Percentiles rank a stretch among this genome's conserved stretches.
Evolutionary conservation across 2,888 invertebrate species (phyloP).

Genomic region (Oeneis ivallda): DNA sequence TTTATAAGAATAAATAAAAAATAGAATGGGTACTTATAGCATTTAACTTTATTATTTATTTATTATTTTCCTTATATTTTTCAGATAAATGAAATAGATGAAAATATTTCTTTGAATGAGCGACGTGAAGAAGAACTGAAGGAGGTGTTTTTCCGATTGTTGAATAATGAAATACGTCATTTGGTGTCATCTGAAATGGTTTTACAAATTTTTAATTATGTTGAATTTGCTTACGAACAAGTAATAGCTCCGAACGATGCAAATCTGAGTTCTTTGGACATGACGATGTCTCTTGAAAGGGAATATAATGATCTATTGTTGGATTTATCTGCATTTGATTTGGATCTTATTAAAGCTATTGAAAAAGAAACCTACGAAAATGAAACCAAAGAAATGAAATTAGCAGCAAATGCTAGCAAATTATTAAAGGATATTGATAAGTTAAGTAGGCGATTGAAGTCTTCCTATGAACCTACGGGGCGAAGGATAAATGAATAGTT

Average conservation of each 20-base stretch:
- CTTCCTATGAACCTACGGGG: conserved; percentile 63
- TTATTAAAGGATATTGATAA: conserved; percentile 70
- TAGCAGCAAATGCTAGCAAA: conserved; percentile 64
- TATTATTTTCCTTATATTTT: conserved; percentile 33
- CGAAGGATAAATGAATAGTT: conserved; percentile 34
- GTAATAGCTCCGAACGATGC: conserved; percentile 83
- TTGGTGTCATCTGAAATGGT: conserved; percentile 82
- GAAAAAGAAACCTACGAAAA: conserved; percentile 68
- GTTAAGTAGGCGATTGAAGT: conserved; percentile 63
- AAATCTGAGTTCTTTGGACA: conserved; percentile 79
- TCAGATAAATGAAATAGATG: conserved; percentile 63
- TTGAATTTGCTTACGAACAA: conserved; percentile 85
- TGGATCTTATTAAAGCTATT: conserved; percentile 61
- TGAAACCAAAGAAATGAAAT: conserved; percentile 57
- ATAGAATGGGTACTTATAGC: neutral
- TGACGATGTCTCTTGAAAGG: conserved; percentile 83
- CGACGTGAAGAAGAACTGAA: conserved; percentile 64
- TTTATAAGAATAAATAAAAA: neutral
- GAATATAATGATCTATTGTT: conserved; percentile 71
- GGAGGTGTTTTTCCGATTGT: conserved; percentile 62
- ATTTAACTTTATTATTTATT: neutral
- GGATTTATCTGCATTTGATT: conserved; percentile 66
- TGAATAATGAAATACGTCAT: conserved; percentile 72
- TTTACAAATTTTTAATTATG: conserved; percentile 82
- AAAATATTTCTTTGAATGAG: conserved; percentile 57